Evolutionary conservation across 2,888 invertebrate genomes (phyloP).

Genomic region (Drosophila recens): DNA sequence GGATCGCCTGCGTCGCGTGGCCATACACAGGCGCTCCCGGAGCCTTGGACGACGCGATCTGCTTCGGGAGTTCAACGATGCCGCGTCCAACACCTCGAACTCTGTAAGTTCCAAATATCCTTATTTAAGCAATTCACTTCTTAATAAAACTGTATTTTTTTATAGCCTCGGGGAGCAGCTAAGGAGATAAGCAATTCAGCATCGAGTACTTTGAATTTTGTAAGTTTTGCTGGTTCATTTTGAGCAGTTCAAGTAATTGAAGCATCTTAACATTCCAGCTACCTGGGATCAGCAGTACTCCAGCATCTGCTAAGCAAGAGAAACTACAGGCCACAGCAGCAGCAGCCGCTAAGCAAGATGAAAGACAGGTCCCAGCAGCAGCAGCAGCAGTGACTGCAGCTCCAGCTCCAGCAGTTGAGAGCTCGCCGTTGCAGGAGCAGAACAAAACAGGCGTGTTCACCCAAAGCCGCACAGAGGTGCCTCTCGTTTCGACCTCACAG

Average conservation of each 20-base stretch:
- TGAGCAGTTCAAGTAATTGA: neutral
- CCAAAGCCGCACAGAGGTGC: neutral
- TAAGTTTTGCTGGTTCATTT: conserved; percentile 1
- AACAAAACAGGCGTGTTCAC: neutral
- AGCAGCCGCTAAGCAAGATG: neutral
- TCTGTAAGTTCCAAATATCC: conserved; percentile 48
- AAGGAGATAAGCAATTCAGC: neutral
- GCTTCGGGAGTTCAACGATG: conserved; percentile 59
- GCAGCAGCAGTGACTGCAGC: neutral
- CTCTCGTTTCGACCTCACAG: neutral
- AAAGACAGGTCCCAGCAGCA: neutral
- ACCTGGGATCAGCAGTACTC: conserved; percentile 42
- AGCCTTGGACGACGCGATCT: conserved; percentile 63
- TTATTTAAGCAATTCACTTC: neutral
- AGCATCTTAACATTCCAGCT: conserved; percentile 6
- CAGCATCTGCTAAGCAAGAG: neutral
- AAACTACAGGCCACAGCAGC: neutral
- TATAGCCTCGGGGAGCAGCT: neutral
- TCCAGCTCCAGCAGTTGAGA: neutral
- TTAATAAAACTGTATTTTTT: neutral
- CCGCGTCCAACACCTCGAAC: conserved; percentile 1
- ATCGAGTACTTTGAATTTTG: conserved; percentile 9
- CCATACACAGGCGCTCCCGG: conserved; percentile 60
- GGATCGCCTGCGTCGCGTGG: conserved; percentile 65
- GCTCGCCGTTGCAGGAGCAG: neutral